Percentiles rank a stretch among this genome's conserved stretches.
phyloP scores from a whole-genome alignment of 2,113 vertebrate species.

The Centrocercus urophasianus region DNA sequence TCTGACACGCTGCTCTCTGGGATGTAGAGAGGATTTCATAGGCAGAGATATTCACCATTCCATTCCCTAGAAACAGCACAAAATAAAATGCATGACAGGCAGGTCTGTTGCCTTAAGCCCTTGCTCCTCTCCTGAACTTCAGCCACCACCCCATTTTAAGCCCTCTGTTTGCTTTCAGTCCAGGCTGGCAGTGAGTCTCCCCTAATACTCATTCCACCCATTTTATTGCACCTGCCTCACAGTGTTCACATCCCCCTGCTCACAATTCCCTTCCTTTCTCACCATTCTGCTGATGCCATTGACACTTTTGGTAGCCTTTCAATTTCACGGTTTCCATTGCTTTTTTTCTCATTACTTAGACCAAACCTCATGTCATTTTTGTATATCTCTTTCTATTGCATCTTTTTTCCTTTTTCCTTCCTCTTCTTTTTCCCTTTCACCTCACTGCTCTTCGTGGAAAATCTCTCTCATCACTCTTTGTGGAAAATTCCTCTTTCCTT shows the following conservation, averaged over 20 bases:
- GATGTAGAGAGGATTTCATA: neutral
- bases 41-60: neutral
- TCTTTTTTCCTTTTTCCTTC: neutral
- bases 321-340: neutral
- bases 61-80: neutral
- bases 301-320: neutral
- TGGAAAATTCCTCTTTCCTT: neutral
- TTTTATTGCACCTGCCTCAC: neutral
- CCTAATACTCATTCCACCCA: accelerated
- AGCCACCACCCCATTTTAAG: neutral
- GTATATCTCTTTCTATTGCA: neutral
- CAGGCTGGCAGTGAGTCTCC: neutral
- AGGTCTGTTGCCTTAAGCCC: neutral
- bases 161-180: neutral
- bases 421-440: too few species aligned
- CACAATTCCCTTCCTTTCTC: neutral
- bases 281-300: neutral
- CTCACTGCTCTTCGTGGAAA: neutral
- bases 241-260: accelerated
- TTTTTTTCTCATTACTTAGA: neutral
- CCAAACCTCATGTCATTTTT: neutral
- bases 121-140: neutral
- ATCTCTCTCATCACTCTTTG: too few species aligned
- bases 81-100: neutral
- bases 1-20: accelerated